phyloP scores from a whole-genome alignment of 2,113 vertebrate species.

The Chionis minor region DNA sequence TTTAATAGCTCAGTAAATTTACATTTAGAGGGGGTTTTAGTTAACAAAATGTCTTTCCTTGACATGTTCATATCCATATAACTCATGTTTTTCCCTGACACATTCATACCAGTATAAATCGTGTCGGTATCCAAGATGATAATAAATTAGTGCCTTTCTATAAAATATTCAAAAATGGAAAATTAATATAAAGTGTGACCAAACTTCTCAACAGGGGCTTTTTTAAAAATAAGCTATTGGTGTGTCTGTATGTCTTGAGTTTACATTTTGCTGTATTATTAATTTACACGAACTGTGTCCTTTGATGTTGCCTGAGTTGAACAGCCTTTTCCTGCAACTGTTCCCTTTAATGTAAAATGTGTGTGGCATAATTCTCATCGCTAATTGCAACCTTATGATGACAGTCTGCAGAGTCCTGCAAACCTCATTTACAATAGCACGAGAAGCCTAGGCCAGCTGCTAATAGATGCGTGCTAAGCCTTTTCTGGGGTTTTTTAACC shows the following conservation, averaged over 20 bases:
- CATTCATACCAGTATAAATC: not conserved
- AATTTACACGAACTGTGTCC: rapidly evolving
- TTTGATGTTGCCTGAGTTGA: not conserved
- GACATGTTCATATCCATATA: not conserved
- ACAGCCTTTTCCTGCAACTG: not conserved
- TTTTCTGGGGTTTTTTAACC: not conserved
- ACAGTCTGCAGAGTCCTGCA: not conserved
- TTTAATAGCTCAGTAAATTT: not conserved
- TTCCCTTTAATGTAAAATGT: not conserved
- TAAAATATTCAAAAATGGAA: not conserved
- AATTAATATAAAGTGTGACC: not conserved
- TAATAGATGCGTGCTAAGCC: not conserved
- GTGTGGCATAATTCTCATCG: not conserved
- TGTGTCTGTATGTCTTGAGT: not conserved
- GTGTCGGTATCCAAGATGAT: not conserved
- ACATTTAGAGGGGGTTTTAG: not conserved
- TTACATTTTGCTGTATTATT: not conserved
- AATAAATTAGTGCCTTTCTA: not conserved
- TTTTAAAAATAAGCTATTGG: not conserved
- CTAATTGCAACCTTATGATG: constrained; percentile 14
- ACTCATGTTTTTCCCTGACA: not conserved
- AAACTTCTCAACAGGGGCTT: not conserved
- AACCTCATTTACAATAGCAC: not conserved
- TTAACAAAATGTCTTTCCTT: not conserved
- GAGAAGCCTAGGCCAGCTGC: not conserved